Base-by-base conservation (phyloP, 2,113 vertebrate species). In the Symphodus melops region DNA sequence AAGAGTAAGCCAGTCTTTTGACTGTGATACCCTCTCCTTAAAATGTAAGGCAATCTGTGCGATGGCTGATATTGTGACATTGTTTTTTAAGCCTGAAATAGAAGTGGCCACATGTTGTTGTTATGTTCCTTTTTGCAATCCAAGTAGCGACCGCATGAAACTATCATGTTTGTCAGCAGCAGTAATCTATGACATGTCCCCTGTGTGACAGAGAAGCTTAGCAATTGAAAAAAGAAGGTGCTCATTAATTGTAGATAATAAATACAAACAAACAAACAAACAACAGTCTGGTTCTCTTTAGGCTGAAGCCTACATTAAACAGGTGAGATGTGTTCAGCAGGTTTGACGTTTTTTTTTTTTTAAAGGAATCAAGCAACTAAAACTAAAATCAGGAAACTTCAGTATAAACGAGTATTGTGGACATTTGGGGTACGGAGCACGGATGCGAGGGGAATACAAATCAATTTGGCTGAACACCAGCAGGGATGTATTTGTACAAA, bases 81-180 rank as follows among this genome's bases (percentile, higher is more conserved):
- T 81, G 63, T 75, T 82, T 81, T 41, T 79, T 42, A 68, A 75
- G 62, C 62, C 57, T 28, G 37, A 58, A 86, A 72, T 81, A 79
- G 65, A 89, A 72, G 21, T 28, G 23, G 33, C 19, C 51, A 44
- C 71, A 72, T 77, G 68, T 79, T 86, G n/a, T 86, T 87, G 76
- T 79, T 85, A 13, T 54, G 66, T 73, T 65, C 46, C 48, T 37
- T 65, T 65, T 59, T 23, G 2, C 63, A 88, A 75, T 46, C 42
- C 39, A 87, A 72, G 42, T 8, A 37, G 56, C 37, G 69, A 54
- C 63, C 42, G n/a, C 63, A 39, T 1, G n/a, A 28, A 81, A 65
- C 62, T 17, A 51, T 68, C 37, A 72, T 42, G 72, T 83, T 74
- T 83, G 62, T 75, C 72, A 79, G 61, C 48, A 55, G 54, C 55